A percentile compares a stretch with the other conserved stretches of the same genome.
These are phyloP conservation scores for Lordiphosa collinella DNA, from an alignment of 1,140 invertebrate species.

Conservation along the genomic window DNA sequence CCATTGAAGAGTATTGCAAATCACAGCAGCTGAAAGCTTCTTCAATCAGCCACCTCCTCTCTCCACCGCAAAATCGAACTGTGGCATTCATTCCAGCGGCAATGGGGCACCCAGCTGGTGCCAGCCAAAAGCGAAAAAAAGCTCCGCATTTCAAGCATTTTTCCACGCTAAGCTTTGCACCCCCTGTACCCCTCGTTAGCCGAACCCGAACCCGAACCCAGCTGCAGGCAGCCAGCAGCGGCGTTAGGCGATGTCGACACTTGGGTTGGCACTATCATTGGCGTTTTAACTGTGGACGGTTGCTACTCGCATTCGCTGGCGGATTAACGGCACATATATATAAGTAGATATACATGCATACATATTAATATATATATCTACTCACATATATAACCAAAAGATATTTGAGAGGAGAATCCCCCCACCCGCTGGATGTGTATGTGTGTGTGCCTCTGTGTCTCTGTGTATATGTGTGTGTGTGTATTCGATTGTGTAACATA, in stretches of 20 bases:
- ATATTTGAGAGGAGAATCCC: background rate
- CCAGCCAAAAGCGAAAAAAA: background rate
- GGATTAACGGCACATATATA: conserved; percentile 69
- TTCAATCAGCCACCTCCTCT: background rate
- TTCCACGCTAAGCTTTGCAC: conserved; percentile 7
- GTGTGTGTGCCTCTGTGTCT: background rate
- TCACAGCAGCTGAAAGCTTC: conserved; percentile 42
- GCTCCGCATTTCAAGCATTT: conserved; percentile 1
- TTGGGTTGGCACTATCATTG: conserved; percentile 72
- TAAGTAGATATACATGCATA: conserved; percentile 41
- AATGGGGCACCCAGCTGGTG: conserved; percentile 5
- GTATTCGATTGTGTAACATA: conserved; percentile 40
- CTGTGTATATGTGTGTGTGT: background rate
- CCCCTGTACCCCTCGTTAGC: background rate
- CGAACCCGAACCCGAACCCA: conserved; percentile 21
- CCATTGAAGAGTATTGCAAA: conserved; percentile 33
- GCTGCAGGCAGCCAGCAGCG: conserved; percentile 36
- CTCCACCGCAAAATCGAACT: background rate
- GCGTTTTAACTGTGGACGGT: conserved; percentile 80
- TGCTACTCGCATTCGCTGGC: conserved; percentile 73
- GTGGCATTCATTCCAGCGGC: conserved; percentile 2
- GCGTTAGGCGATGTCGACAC: conserved; percentile 20
- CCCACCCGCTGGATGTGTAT: background rate
- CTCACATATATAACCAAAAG: conserved; percentile 23
- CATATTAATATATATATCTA: conserved; percentile 30